Conservation (phyloP, 2,888 invertebrate species). For the Melieria omissa region DNA sequence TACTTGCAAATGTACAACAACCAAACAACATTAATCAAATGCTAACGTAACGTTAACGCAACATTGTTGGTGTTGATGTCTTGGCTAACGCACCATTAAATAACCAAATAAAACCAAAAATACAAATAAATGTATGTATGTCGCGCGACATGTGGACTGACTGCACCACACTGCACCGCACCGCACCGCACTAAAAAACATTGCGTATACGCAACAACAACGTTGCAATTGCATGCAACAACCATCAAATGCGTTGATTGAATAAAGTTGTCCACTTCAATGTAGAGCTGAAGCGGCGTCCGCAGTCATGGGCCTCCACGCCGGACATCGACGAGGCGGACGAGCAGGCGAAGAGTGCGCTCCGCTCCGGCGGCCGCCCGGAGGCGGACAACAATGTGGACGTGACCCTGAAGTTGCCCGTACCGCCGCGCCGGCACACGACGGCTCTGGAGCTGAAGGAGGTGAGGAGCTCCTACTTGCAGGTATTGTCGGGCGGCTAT, state of each 20-base stretch:
- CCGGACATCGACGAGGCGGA: conserved; percentile 76
- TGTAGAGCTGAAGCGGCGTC: conserved; percentile 66
- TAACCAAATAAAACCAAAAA: conserved; percentile 18
- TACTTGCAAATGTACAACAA: too few species aligned
- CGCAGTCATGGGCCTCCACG: conserved; percentile 83
- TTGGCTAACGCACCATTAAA: not conserved
- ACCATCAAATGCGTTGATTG: conserved; percentile 10
- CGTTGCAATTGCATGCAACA: conserved; percentile 13
- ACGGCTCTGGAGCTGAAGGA: conserved; percentile 69
- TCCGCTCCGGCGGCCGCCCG: conserved; percentile 26
- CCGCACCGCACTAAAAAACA: conserved; percentile 7
- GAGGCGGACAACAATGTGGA: conserved; percentile 70
- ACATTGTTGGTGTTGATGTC: not conserved
- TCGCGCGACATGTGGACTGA: conserved; percentile 19
- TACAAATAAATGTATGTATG: conserved; percentile 11
- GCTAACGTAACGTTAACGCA: conserved; percentile 15
- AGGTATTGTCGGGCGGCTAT: too few species aligned
- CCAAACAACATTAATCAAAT: not conserved
- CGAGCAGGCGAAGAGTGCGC: conserved; percentile 28
- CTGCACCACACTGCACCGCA: conserved; percentile 22
- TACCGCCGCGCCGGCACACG: conserved; percentile 75
- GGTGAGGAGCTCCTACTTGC: conserved; percentile 46
- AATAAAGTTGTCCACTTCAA: conserved; percentile 66
- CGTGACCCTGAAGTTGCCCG: conserved; percentile 76
- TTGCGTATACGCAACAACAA: not conserved